phyloP scores from a whole-genome alignment of 1,140 invertebrate species.

The Lasioglossum baleicum region DNA sequence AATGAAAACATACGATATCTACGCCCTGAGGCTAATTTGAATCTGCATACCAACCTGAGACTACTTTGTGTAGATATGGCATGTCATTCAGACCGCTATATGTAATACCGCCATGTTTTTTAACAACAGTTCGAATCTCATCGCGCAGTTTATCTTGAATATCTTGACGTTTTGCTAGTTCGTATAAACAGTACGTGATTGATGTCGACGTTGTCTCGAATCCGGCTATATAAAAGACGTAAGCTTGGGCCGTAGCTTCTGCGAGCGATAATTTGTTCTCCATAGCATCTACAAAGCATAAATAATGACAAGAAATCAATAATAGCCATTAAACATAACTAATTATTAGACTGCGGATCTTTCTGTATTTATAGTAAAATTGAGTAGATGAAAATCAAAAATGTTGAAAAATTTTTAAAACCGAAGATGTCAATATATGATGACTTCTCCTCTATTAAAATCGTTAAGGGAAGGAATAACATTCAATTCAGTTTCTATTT shows the following conservation, averaged over 20 bases:
- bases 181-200: conserved; percentile 70
- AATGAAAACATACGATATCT: too few species aligned
- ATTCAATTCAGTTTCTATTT: too few species aligned
- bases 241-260: conserved; percentile 59
- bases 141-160: conserved; percentile 70
- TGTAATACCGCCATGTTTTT: conserved; percentile 45
- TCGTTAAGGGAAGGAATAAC: too few species aligned
- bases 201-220: conserved; percentile 73
- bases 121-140: conserved; percentile 61
- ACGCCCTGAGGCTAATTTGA: too few species aligned
- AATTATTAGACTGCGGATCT: too few species aligned
- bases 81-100: conserved; percentile 62
- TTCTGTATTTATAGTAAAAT: too few species aligned
- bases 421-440: too few species aligned
- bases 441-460: too few species aligned
- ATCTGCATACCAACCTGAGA: conserved; percentile 47
- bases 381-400: too few species aligned
- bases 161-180: conserved; percentile 63
- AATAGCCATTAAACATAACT: not conserved
- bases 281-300: not conserved
- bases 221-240: conserved; percentile 70
- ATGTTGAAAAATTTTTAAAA: too few species aligned
- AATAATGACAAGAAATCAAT: not conserved
- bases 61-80: conserved; percentile 63
- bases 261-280: conserved; percentile 21